These are phyloP conservation scores for Pseudomugil tenellus DNA, from an alignment of 2,797 vertebrate genomes.

Conservation along the genomic window DNA sequence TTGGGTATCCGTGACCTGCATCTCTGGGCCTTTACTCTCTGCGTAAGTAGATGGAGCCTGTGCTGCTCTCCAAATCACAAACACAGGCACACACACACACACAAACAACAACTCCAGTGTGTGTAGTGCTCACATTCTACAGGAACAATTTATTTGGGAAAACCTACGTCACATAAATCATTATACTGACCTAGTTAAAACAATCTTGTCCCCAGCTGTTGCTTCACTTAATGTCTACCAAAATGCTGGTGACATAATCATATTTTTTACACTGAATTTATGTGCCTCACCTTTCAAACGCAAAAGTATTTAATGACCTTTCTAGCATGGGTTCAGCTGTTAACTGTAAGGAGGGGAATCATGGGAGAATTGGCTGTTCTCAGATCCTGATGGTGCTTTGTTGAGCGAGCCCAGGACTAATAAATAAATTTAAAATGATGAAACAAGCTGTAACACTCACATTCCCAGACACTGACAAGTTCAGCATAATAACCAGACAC, in stretches of 20 bases:
- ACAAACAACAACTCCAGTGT: neutral
- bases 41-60: slow-evolving; percentile 38
- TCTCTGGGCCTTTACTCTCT: slow-evolving; percentile 63
- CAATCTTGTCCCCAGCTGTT: neutral
- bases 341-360: slow-evolving; percentile 26
- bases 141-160: slow-evolving; percentile 32
- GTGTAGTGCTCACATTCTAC: slow-evolving; percentile 18
- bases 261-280: slow-evolving; percentile 10
- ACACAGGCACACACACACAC: slow-evolving; percentile 12
- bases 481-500: slow-evolving; percentile 31
- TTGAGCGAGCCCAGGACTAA: slow-evolving; percentile 32
- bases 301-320: slow-evolving; percentile 8
- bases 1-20: slow-evolving; percentile 76
- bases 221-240: slow-evolving; percentile 16
- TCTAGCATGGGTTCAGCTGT: slow-evolving; percentile 15
- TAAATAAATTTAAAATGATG: slow-evolving; percentile 56
- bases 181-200: slow-evolving; percentile 49
- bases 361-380: slow-evolving; percentile 33
- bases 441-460: slow-evolving; percentile 57
- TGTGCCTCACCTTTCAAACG: slow-evolving; percentile 4
- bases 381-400: slow-evolving; percentile 36
- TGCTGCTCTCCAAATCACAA: slow-evolving; percentile 43
- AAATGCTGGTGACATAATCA: neutral
- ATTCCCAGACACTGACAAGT: slow-evolving; percentile 27
- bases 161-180: slow-evolving; percentile 41